These are phyloP conservation scores for Echinarachnius parma DNA, from an alignment of 53 echinoderm and acorn worm genomes.

Conservation along the genomic window DNA sequence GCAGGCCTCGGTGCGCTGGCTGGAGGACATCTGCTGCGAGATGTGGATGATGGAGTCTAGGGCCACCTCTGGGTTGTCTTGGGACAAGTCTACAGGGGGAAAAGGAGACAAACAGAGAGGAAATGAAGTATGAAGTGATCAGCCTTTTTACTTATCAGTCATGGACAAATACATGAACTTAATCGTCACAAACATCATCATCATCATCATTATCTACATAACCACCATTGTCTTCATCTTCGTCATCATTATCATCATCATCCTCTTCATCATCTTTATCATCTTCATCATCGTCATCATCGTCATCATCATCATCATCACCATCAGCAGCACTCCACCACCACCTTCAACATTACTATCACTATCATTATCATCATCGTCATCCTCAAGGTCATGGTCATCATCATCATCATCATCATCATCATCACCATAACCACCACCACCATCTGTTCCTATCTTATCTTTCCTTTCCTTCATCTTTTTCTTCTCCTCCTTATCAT, in stretches of 20 bases:
- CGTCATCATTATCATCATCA: background rate
- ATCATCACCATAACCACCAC: background rate
- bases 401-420: constrained; percentile 8
- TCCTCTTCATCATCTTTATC: background rate
- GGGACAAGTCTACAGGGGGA: too few relatives aligned
- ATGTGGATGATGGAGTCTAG: constrained; percentile 64
- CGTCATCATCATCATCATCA: background rate
- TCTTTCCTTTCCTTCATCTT: background rate
- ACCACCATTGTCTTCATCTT: too few relatives aligned
- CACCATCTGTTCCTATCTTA: background rate
- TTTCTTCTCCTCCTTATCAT: background rate
- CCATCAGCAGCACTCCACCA: background rate
- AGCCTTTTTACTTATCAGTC: too few relatives aligned
- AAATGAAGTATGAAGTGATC: too few relatives aligned
- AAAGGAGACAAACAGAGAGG: too few relatives aligned
- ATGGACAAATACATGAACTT: too few relatives aligned
- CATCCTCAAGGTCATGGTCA: constrained; percentile 6
- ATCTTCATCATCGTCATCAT: background rate
- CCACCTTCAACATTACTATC: constrained; percentile 3
- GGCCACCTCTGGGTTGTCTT: constrained; percentile 86
- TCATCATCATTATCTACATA: too few relatives aligned
- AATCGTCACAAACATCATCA: too few relatives aligned
- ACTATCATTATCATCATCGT: constrained; percentile 7
- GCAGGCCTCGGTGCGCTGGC: constrained; percentile 72
- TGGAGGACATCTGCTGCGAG: constrained; percentile 77